phyloP scores from a whole-genome alignment of 2,113 vertebrate genomes.

The Oreochromis aureus region DNA sequence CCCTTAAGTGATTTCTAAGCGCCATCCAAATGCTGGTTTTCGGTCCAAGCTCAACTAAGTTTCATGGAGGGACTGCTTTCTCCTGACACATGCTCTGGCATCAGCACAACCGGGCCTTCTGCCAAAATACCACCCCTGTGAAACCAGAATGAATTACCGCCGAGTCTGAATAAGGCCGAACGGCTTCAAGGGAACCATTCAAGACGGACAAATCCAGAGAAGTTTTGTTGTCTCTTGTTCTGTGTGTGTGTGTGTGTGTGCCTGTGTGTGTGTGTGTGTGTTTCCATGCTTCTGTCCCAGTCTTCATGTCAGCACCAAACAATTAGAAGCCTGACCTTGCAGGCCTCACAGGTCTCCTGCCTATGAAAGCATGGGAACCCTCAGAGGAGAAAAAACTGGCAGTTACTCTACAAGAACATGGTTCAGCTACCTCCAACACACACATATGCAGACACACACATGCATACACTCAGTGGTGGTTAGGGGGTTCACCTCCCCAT shows the following conservation, averaged over 20 bases:
- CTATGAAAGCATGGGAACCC: slow-evolving; percentile 40
- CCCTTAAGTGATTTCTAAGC: slow-evolving; percentile 45
- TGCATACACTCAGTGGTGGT: background rate
- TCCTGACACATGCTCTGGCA: slow-evolving; percentile 67
- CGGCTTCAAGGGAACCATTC: slow-evolving; percentile 48
- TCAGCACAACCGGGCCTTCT: slow-evolving; percentile 16
- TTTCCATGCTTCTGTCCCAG: background rate
- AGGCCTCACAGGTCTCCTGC: slow-evolving; percentile 12
- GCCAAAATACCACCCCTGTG: slow-evolving; percentile 63
- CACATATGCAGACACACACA: background rate
- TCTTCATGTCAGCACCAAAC: slow-evolving; percentile 51
- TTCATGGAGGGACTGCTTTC: slow-evolving; percentile 35
- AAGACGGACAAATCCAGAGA: slow-evolving; percentile 31
- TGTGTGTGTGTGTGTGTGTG: background rate
- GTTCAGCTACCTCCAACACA: slow-evolving; percentile 25
- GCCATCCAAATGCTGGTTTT: slow-evolving; percentile 23
- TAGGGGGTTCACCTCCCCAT: slow-evolving; percentile 56
- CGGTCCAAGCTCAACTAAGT: slow-evolving; percentile 30
- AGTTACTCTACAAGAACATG: slow-evolving; percentile 36
- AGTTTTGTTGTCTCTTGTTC: slow-evolving; percentile 7
- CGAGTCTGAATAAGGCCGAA: slow-evolving; percentile 51
- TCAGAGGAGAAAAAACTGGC: slow-evolving; percentile 32
- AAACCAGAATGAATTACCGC: slow-evolving; percentile 60
- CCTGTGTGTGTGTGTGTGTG: background rate
- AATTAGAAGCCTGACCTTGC: slow-evolving; percentile 45